Base-by-base conservation (phyloP, 2,888 invertebrate species). In the Nezara viridula region DNA sequence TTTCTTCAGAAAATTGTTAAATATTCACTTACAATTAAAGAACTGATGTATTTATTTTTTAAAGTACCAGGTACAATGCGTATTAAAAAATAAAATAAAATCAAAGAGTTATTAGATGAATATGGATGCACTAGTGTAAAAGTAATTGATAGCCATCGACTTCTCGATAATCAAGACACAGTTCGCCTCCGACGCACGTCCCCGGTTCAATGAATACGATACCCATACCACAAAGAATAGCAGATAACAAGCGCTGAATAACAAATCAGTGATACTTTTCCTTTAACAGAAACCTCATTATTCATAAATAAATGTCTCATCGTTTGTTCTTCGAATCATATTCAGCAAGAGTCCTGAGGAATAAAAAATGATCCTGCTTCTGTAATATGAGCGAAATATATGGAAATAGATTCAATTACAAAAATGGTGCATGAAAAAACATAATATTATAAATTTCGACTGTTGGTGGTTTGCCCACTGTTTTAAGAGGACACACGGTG, bases 121-220 rank as follows among this genome's bases (percentile, higher is more conserved):
- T n/a, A 73, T 37, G 32, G 19, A 73, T 73, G 66, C 66, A 73
- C 19, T 37, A 37, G 6, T 32, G 37, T 37, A 66, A 32, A 32
- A 16, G 27, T n/a, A 55, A 55, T 55, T n/a, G 32, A 66, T 66
- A 66, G 66, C 32, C n/a, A 32, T 2, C 27, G 27, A 4, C 12
- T 66, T 32, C 66, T 37, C 27, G 32, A 73, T 73, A 73, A 73
- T 2, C 7, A 32, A 73, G 66, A 14, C 2, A 21, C n/a, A 60
- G 37, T 73, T n/a, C 21, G 66, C 60, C 14, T 32, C 32, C 32
- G 7, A 32, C 32, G 32, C 37, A 73, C 66, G 37, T 73, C 32
- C 19, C 19, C 21, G 66, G 66, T 73, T 73, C 66, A 73, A 73
- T 73, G 66, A 73, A 73, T 73, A 73, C 37, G 66, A 73, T 73